phyloP scores from a whole-genome alignment of 2,888 invertebrate species.

The Brachylomia viminalis region DNA sequence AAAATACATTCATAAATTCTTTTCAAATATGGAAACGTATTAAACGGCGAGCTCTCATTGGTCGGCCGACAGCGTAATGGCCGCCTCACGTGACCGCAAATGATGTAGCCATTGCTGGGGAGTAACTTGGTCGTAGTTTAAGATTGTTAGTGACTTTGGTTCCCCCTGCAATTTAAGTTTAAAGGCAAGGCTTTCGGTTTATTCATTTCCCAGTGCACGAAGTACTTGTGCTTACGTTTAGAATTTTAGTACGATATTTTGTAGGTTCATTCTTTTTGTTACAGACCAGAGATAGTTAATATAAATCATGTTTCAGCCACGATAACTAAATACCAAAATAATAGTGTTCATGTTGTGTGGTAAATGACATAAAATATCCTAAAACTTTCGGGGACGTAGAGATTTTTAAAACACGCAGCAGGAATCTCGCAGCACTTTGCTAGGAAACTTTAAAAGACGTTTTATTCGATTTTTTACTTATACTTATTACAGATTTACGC shows the following conservation, averaged over 20 bases:
- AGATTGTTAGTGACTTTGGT: conserved; percentile 72
- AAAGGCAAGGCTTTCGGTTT: conserved; percentile 62
- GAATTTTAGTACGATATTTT: not conserved
- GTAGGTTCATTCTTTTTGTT: not conserved
- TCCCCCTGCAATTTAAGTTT: conserved; percentile 67
- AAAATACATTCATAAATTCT: conserved; percentile 75
- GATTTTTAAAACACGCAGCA: not conserved
- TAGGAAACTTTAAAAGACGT: not conserved
- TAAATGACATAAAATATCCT: not conserved
- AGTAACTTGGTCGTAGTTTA: conserved; percentile 75
- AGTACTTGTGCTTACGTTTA: conserved; percentile 39
- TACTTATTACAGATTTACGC: not conserved
- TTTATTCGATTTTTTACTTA: too few species aligned
- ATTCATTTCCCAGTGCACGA: conserved; percentile 63
- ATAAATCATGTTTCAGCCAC: not conserved
- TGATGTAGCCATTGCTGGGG: conserved; percentile 84
- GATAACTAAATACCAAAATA: not conserved
- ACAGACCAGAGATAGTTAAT: not conserved
- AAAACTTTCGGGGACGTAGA: too few species aligned
- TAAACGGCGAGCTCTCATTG: conserved; percentile 86
- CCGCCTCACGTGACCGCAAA: conserved; percentile 89
- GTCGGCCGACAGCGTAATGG: conserved; percentile 84
- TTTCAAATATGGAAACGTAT: conserved; percentile 86
- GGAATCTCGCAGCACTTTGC: not conserved
- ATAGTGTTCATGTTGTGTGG: not conserved